Evolutionary conservation across 2,888 invertebrate genomes (phyloP).

Genomic region (Xestia ashworthii): DNA sequence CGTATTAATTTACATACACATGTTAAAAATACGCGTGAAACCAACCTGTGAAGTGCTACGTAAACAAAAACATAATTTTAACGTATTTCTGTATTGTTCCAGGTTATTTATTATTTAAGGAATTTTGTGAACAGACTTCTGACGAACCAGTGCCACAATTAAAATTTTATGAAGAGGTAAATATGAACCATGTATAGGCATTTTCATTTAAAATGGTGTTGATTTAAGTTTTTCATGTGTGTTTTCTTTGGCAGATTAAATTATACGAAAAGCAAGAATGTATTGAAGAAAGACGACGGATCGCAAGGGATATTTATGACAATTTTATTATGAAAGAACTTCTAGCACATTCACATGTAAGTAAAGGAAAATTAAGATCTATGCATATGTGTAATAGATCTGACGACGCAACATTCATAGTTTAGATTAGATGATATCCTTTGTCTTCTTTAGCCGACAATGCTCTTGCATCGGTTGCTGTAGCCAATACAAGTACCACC

Average conservation of each 20-base stretch:
- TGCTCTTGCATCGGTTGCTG: not conserved
- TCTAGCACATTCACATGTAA: conserved; percentile 99
- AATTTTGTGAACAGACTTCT: conserved; percentile 99
- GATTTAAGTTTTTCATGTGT: conserved; percentile 26
- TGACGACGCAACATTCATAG: conserved; percentile 14
- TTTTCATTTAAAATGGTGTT: conserved; percentile 15
- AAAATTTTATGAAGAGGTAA: conserved; percentile 99
- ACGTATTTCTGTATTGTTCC: conserved; percentile 85
- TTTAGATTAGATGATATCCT: conserved; percentile 30
- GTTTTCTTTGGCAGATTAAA: conserved; percentile 95
- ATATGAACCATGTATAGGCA: conserved; percentile 29
- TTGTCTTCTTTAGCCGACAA: conserved; percentile 22
- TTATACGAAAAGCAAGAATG: conserved; percentile 99
- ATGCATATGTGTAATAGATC: conserved; percentile 17
- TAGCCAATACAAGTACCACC: conserved; percentile 25
- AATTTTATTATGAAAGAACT: conserved; percentile 99
- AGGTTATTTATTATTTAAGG: conserved; percentile 99
- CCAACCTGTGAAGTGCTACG: conserved; percentile 43
- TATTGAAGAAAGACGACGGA: conserved; percentile 98
- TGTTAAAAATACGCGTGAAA: conserved; percentile 47
- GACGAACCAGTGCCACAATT: conserved; percentile 99
- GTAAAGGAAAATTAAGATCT: conserved; percentile 78
- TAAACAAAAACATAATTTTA: conserved; percentile 50
- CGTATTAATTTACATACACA: conserved; percentile 57
- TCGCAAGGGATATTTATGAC: conserved; percentile 99